A percentile compares a stretch with the other conserved stretches of the same genome.
Evolutionary conservation across 2,888 invertebrate species (phyloP).

Genomic region (Eulithis testata): DNA sequence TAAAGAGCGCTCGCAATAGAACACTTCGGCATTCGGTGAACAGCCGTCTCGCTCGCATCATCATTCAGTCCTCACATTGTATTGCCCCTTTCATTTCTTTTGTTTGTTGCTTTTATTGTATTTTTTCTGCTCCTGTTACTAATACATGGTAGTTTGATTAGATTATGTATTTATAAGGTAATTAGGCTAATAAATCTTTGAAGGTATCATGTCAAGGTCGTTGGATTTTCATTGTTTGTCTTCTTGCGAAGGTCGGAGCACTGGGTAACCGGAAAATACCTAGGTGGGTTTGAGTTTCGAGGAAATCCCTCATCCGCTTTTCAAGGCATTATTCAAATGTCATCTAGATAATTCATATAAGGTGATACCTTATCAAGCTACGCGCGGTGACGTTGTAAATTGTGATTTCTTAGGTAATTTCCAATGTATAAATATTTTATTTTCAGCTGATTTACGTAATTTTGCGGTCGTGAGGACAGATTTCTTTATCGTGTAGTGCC

Average conservation of each 20-base stretch:
- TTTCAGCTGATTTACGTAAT: slow-evolving; percentile 57
- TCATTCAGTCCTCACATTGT: slow-evolving; percentile 53
- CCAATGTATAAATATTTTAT: slow-evolving; percentile 45
- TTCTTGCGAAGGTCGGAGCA: slow-evolving; percentile 77
- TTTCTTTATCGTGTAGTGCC: slow-evolving; percentile 68
- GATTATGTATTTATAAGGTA: slow-evolving; percentile 68
- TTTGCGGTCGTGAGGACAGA: slow-evolving; percentile 55
- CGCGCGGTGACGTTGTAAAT: slow-evolving; percentile 49
- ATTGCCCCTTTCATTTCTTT: slow-evolving; percentile 66
- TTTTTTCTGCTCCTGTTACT: slow-evolving; percentile 64
- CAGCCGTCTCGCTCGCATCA: slow-evolving; percentile 82
- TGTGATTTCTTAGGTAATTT: slow-evolving; percentile 56
- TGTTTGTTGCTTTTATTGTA: slow-evolving; percentile 64
- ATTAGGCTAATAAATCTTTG: slow-evolving; percentile 74
- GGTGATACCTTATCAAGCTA: slow-evolving; percentile 53
- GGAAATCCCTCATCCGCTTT: slow-evolving; percentile 80
- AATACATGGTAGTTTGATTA: slow-evolving; percentile 66
- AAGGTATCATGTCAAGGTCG: slow-evolving; percentile 81
- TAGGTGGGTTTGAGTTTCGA: slow-evolving; percentile 54
- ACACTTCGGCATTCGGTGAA: slow-evolving; percentile 83
- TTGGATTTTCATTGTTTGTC: slow-evolving; percentile 77
- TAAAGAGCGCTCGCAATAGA: slow-evolving; percentile 81
- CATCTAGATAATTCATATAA: slow-evolving; percentile 55
- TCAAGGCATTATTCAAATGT: slow-evolving; percentile 74
- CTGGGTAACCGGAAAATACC: slow-evolving; percentile 75